Conservation (phyloP, 2,797 vertebrate genomes). For the Pangasius krempfi region DNA sequence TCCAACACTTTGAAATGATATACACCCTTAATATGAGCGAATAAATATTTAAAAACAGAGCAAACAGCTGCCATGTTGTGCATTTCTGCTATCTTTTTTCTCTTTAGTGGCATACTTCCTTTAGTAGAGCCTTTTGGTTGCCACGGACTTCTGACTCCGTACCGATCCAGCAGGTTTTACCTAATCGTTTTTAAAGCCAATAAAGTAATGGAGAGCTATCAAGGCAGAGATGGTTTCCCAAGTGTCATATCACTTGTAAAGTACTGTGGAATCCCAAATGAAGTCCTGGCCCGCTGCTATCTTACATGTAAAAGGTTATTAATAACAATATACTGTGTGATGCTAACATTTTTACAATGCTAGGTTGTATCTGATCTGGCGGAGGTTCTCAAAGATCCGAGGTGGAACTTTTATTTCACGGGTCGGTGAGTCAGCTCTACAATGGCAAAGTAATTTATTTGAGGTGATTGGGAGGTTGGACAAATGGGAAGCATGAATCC, state of each 20-base stretch:
- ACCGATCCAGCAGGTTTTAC: not conserved
- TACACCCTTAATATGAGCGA: conserved; percentile 41
- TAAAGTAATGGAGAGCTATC: not conserved
- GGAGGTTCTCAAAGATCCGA: not conserved
- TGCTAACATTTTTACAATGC: not conserved
- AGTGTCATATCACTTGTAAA: not conserved
- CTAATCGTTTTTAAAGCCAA: conserved; percentile 15
- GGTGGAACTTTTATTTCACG: not conserved
- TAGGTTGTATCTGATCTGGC: not conserved
- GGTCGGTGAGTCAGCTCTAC: not conserved
- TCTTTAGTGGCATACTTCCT: not conserved
- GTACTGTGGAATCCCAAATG: not conserved
- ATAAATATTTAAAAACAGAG: conserved; percentile 58
- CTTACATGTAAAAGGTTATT: not conserved
- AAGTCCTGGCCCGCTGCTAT: not conserved
- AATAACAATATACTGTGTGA: not conserved
- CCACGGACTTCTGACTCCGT: too few relatives aligned
- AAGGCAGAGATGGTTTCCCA: not conserved
- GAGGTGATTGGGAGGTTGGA: not conserved
- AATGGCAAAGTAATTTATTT: not conserved
- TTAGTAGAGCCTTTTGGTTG: not conserved
- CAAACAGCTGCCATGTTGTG: not conserved
- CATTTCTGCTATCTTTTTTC: not conserved
- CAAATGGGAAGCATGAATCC: not conserved
- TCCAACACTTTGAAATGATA: conserved; percentile 42